Base-by-base conservation (phyloP, 2,797 vertebrate species). In the Salarias fasciatus region DNA sequence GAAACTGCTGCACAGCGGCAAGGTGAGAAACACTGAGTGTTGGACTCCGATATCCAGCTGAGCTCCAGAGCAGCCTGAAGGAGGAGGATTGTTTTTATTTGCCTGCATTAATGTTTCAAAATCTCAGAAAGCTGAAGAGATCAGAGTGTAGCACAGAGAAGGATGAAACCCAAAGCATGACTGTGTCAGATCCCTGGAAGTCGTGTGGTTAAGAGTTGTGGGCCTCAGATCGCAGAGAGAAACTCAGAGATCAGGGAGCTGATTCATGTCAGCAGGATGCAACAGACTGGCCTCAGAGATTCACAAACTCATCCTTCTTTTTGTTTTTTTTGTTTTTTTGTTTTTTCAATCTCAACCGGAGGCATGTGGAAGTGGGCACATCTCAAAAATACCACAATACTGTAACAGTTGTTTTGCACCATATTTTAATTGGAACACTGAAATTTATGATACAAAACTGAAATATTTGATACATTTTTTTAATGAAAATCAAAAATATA, bases 1-100 rank as follows among this genome's bases (percentile, higher is more conserved):
- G 55, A 97, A 96, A 79, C 92, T 99, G 37, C 88, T 98, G 54
- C 95, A 99, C 92, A 99, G 96, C 5, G 97, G 98, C 10, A 24
- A 96, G 71, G 90, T 91, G 64, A 77, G 76, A 58, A 43, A 41
- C 18, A 14, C 11, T 13, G 7, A 12, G 9, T 1, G 8, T 37
- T 14, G 63, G 18, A 24, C 18, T 24, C 18, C 18, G 18, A 24
- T 18, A 18, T 18, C 3, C 2, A 18, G 24, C 18, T 24, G 18
- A 24, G 18, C 18, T 24, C 18, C 18, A 24, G 18, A 2, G 18
- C 18, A 24, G 18, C 18, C 18, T 24, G 2, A 13, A 37, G 43
- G 43, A 54, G 18, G 54, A 35, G 1, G 5, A 2, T 5, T n/a
- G 13, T 53, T 51, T 67, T 49, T 6, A 54, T 36, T 12, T n/a